Base-by-base conservation (phyloP, 2,797 vertebrate species). In the Liparis tanakae region DNA sequence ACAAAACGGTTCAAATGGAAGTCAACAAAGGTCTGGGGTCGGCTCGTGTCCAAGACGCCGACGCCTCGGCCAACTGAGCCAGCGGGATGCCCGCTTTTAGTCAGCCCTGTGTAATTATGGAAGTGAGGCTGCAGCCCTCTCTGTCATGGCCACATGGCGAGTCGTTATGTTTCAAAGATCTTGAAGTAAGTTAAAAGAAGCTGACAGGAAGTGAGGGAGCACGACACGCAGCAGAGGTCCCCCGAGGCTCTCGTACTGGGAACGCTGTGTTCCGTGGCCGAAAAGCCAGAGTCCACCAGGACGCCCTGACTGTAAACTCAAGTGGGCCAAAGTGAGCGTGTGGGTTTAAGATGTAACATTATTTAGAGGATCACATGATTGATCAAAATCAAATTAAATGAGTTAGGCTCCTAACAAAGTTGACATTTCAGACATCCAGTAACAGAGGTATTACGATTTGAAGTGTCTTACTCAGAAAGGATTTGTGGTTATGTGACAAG, bases 161-260 rank as follows among this genome's bases (percentile, higher is more conserved):
- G 34, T 4, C n/a, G 25, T 6, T 36, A 7, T 50, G 41, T 33
- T 44, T 74, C 34, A 9, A 22, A 63, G 55, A 50, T 70, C 50
- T 8, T 61, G 13, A 58, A 61, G 44, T 43, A 22, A 56, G 66
- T 6, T 17, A 50, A 59, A 53, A 43, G 36, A 66, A 55, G 48
- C 14, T 58, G 58, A 82, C n/a, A 72, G 82, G 75, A 82, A 79
- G 74, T 82, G 72, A 50, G 63, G 44, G 72, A 68, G 69, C 70
- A 69, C 22, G 51, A 69, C 30, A 57, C 60, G 20, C 20, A 64
- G 15, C 50, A 59, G n/a, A 67, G 48, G 34, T 67, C 62, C 72
- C 70, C 1, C 1, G 51, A 74, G 71, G 56, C n/a, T 57, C 25
- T 51, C 6, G 5, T 7, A 37, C 50, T 69, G 65, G 54, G 78